Base-by-base conservation (phyloP, 2,888 invertebrate genomes). In the Crepidodera aurea region DNA sequence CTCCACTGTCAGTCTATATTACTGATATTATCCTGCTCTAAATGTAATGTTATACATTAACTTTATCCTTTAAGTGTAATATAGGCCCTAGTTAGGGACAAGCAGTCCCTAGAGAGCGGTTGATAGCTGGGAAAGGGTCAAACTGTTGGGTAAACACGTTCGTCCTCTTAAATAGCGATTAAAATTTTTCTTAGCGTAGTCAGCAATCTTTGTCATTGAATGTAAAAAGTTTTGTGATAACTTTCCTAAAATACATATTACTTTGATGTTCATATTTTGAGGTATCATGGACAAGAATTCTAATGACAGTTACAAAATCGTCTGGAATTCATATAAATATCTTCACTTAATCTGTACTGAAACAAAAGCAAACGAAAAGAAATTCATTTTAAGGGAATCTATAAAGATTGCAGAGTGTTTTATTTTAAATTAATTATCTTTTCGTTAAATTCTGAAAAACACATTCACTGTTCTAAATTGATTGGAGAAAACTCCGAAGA, bases 11-110 rank as follows among this genome's bases (percentile, higher is more conserved):
- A 48, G 13, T 48, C 48, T 15, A 48, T 27, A 12, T 7, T 27
- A 48, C 8, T 19, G 37, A 34, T 19, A 51, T 37, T 51, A 51
- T 25, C 19, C 7, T 6, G n/a, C 29, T 18, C 51, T 51, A 16
- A 16, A 51, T 51, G 12, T 34, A 37, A 51, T 25, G 34, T 18
- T 32, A 12, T 12, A 34, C 51, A 37, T 51, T 51, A 34, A 34
- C 51, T 51, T 51, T 51, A 27, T 51, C 34, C 51, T 51, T 15
- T 34, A 51, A 51, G 51, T 37, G 51, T 37, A 51, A 51, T 37
- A 15, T 18, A 37, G 51, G n/a, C 34, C 51, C 51, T 37, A 19
- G 13, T 15, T 51, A 34, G 51, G 29, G 34, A 32, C 16, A 18
- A 19, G 3, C 12, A 22, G 34, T 51, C 51, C 37, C 51, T 1